Conservation (phyloP, 2,113 vertebrate genomes). For the Spea bombifrons region DNA sequence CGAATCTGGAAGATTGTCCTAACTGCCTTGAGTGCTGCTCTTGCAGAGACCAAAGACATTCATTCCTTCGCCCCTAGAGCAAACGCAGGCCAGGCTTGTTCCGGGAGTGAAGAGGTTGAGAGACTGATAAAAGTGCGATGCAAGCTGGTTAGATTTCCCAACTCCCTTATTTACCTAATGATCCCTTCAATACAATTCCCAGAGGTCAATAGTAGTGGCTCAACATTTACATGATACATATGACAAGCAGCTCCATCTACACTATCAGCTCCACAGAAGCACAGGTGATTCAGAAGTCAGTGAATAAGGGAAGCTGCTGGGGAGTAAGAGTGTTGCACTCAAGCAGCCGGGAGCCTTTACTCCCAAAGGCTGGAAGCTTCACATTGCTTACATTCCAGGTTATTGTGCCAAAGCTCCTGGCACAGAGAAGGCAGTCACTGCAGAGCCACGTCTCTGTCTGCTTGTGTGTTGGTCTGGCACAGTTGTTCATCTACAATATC, state of each 20-base stretch:
- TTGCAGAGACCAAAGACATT: not conserved
- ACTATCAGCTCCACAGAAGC: constrained; percentile 23
- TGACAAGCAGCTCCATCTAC: constrained; percentile 32
- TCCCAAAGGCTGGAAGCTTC: constrained; percentile 38
- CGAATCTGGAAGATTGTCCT: not conserved
- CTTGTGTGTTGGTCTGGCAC: constrained; percentile 7
- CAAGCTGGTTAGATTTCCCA: constrained; percentile 2
- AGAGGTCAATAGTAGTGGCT: constrained; percentile 35
- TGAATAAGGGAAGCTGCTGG: constrained; percentile 25
- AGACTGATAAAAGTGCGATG: not conserved
- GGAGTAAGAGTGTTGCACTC: constrained; percentile 5
- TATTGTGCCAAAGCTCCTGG: constrained; percentile 10
- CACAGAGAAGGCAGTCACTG: constrained; percentile 15
- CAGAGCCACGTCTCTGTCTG: constrained; percentile 23
- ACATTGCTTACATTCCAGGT: constrained; percentile 40
- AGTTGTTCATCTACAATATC: constrained; percentile 34
- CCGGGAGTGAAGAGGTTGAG: constrained; percentile 2
- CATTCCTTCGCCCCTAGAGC: not conserved
- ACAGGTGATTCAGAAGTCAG: constrained; percentile 18
- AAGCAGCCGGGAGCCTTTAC: not conserved
- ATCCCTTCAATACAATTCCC: constrained; percentile 38
- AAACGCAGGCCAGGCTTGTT: not conserved
- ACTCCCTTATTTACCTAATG: constrained; percentile 42
- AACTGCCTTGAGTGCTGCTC: not conserved
- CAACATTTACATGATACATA: constrained; percentile 29